A percentile compares a stretch with the other conserved stretches of the same genome.
These are phyloP conservation scores for Alligator sinensis DNA, from an alignment of 2,113 vertebrate species.

Conservation along the genomic window DNA sequence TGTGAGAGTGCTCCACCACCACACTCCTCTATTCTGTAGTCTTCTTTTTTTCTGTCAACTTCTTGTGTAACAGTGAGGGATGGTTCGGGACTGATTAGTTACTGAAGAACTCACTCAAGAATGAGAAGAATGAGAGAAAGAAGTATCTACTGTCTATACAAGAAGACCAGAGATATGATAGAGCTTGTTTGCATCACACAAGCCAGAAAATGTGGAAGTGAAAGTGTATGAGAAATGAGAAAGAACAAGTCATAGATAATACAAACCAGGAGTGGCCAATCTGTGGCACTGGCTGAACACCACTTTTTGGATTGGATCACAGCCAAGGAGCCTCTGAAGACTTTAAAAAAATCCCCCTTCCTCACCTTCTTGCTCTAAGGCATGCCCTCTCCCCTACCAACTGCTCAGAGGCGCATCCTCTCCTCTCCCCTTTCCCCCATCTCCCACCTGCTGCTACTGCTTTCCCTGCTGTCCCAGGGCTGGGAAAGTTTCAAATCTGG, in stretches of 20 bases:
- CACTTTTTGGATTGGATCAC: too few species aligned
- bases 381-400: too few species aligned
- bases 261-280: background rate
- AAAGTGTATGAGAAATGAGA: background rate
- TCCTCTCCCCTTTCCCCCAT: too few species aligned
- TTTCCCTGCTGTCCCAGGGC: too few species aligned
- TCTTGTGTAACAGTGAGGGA: background rate
- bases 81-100: background rate
- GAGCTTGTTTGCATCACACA: constrained; percentile 19
- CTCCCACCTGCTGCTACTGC: too few species aligned
- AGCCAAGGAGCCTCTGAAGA: too few species aligned
- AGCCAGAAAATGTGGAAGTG: background rate
- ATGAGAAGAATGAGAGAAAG: background rate
- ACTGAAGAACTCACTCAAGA: background rate
- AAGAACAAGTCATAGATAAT: background rate
- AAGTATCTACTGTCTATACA: background rate
- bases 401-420: too few species aligned
- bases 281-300: too few species aligned
- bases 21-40: background rate
- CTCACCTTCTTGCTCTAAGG: too few species aligned
- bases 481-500: too few species aligned
- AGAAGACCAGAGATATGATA: background rate
- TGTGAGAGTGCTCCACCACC: background rate
- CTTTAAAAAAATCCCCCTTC: too few species aligned
- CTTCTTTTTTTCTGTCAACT: background rate